These are phyloP conservation scores for Agrilus cyanescens DNA, from an alignment of 2,888 invertebrate species.

Conservation along the genomic window DNA sequence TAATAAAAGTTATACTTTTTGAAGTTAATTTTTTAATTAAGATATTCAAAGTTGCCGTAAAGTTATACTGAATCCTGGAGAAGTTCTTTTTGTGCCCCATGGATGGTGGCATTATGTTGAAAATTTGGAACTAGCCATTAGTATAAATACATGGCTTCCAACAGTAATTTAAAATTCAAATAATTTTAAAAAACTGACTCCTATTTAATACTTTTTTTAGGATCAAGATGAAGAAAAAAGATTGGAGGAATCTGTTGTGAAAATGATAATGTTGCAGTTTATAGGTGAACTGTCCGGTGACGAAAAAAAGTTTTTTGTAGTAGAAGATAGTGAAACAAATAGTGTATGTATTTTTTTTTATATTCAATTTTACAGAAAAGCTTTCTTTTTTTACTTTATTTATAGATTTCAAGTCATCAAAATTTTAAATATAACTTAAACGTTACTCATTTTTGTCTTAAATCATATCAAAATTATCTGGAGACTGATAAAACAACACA, in stretches of 20 bases:
- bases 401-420: too few species aligned
- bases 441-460: too few species aligned
- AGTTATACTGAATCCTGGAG: slow-evolving; percentile 67
- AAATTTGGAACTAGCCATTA: slow-evolving; percentile 58
- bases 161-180: slow-evolving; percentile 38
- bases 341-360: neutral
- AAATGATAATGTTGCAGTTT: slow-evolving; percentile 51
- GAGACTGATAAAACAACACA: neutral
- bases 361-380: neutral
- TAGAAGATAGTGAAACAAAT: slow-evolving; percentile 53
- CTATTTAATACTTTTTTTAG: slow-evolving; percentile 20
- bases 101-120: slow-evolving; percentile 98
- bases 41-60: slow-evolving; percentile 28
- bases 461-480: too few species aligned
- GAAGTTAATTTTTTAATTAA: slow-evolving; percentile 13
- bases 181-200: slow-evolving; percentile 5
- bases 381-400: neutral
- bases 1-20: slow-evolving; percentile 2
- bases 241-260: slow-evolving; percentile 53
- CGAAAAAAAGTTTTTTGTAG: slow-evolving; percentile 42
- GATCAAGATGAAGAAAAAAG: slow-evolving; percentile 40
- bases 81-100: slow-evolving; percentile 77
- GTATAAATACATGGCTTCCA: slow-evolving; percentile 62
- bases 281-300: slow-evolving; percentile 42
- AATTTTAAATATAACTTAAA: too few species aligned